Evolutionary conservation across 2,113 vertebrate species (phyloP).

Genomic region (Mesoclemmys tuberculata): DNA sequence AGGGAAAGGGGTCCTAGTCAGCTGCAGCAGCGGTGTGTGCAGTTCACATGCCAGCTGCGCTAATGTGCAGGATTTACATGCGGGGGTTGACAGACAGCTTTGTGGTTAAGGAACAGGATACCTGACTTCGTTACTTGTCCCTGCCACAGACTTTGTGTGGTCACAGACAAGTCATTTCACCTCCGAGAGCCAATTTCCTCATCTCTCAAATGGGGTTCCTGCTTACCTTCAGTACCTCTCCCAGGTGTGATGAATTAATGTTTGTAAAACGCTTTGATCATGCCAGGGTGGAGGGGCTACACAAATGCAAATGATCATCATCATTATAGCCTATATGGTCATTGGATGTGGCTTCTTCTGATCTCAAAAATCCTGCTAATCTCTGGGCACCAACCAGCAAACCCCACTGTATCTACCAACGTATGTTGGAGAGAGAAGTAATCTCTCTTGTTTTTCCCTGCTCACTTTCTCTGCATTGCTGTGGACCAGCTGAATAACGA

Average conservation of each 20-base stretch:
- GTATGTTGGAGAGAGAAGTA: not conserved
- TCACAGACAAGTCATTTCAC: fast-evolving
- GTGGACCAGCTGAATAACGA: constrained; percentile 26
- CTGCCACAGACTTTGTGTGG: not conserved
- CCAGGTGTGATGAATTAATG: fast-evolving
- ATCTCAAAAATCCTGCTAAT: not conserved
- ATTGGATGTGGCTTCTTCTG: not conserved
- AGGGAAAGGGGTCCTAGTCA: not conserved
- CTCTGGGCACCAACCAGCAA: not conserved
- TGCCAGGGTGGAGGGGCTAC: not conserved
- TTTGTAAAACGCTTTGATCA: not conserved
- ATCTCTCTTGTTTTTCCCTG: not conserved
- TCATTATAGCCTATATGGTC: not conserved
- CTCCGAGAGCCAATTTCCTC: not conserved
- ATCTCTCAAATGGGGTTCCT: not conserved
- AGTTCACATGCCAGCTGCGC: not conserved
- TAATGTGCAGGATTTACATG: not conserved
- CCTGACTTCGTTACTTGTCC: not conserved
- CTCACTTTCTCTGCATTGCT: not conserved
- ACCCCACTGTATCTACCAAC: not conserved
- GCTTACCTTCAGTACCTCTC: not conserved
- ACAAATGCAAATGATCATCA: not conserved
- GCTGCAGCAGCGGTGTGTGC: not conserved
- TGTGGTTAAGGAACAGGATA: not conserved
- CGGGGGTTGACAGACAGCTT: not conserved